Base-by-base conservation (phyloP, 2,113 vertebrate genomes). In the Todiramphus saurophagus region DNA sequence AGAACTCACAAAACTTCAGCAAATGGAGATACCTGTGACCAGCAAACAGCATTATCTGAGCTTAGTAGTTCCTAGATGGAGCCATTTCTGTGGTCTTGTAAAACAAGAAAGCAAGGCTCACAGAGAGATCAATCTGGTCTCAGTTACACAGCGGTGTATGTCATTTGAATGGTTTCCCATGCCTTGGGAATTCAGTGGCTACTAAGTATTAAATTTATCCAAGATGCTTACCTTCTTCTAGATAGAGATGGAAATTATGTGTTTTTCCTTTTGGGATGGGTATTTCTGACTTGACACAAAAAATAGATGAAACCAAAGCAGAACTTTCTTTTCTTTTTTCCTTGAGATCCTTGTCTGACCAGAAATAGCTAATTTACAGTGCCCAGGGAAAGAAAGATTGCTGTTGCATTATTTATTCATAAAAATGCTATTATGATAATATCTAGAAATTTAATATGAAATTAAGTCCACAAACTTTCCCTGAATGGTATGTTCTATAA, bases 401-500 rank as follows among this genome's bases (percentile, higher is more conserved):
- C 8, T 83, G 14, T 31, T 76, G 9, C 13, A 31, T 83, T 94
- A 41, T 66, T 77, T 88, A 69, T 70, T 92, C 15, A 46, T 59
- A 3, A 87, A 80, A 94, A 81, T 37, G 4, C 5, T 48, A 16
- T 62, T n/a, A 62, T 11, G 8, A 41, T 50, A 83, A 67, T 74
- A 92, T 37, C 31, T 59, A 70, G 37, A 90, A 31, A 88, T 50
- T 50, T 25, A 50, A 50, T 50, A 80, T 24, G 2, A 76, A 80
- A 90, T 30, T n/a, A 74, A 66, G 64, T 28, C 15, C n/a, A 35
- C 1, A 0, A 41, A 43, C 70, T 58, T 83, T 79, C 10, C 23
- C 13, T 1, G 0, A 24, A 63, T 5, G 23, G 1, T 73, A 25
- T 1, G 1, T 19, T 48, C 25, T 72, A 33, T 58, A 77, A 84